These are phyloP conservation scores for Papilio dardanus DNA, from an alignment of 1,140 invertebrate genomes.

Conservation along the genomic window DNA sequence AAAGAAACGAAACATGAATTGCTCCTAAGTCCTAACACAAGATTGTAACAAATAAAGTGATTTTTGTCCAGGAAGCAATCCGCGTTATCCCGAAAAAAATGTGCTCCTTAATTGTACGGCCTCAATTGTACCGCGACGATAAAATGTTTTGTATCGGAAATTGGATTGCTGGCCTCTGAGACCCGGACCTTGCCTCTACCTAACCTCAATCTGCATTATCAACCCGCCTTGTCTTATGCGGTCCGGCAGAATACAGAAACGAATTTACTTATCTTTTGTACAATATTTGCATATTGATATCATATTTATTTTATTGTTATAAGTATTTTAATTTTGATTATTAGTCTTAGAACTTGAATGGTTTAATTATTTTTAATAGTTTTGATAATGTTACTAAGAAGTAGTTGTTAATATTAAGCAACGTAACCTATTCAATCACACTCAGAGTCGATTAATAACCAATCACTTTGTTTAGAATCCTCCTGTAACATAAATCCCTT, in stretches of 20 bases:
- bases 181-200: background rate
- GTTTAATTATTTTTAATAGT: no score
- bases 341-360: no score
- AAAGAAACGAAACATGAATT: background rate
- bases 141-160: conserved; percentile 27
- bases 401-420: no score
- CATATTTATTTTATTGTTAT: background rate
- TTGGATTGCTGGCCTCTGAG: conserved; percentile 15
- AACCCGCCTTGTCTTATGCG: background rate
- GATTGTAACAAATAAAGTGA: background rate
- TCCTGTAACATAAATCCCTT: conserved; percentile 72
- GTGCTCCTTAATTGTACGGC: background rate
- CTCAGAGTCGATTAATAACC: no score
- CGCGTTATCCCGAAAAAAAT: conserved; percentile 2
- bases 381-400: no score
- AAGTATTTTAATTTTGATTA: no score
- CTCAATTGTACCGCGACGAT: conserved; percentile 6
- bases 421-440: no score
- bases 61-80: conserved; percentile 18
- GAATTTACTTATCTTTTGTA: background rate
- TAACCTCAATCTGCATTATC: conserved; percentile 1
- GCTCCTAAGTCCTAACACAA: background rate
- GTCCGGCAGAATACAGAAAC: background rate
- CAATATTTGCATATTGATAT: background rate
- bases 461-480: no score